A percentile compares a stretch with the other conserved stretches of the same genome.
Evolutionary conservation across 2,888 invertebrate species (phyloP).

Genomic region (Amphimallon solstitiale): DNA sequence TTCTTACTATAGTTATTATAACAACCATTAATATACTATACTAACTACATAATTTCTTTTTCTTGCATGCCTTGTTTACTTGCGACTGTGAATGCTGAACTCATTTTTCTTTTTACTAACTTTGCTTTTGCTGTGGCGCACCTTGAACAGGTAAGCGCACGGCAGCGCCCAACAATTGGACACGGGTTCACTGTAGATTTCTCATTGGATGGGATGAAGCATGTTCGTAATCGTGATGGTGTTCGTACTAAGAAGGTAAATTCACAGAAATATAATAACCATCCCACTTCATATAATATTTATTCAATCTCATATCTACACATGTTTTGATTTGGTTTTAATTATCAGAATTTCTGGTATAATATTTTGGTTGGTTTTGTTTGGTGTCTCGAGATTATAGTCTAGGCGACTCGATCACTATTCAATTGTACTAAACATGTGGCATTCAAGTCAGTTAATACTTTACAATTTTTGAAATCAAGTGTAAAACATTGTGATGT

Average conservation of each 20-base stretch:
- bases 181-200: slow-evolving; percentile 65
- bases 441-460: too few relatives aligned
- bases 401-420: too few relatives aligned
- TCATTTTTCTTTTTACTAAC: slow-evolving; percentile 53
- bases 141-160: slow-evolving; percentile 63
- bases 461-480: too few relatives aligned
- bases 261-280: slow-evolving; percentile 1
- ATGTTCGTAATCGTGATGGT: slow-evolving; percentile 62
- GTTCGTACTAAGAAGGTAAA: slow-evolving; percentile 61
- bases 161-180: slow-evolving; percentile 62
- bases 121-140: slow-evolving; percentile 59
- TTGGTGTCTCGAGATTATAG: too few relatives aligned
- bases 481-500: too few relatives aligned
- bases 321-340: too few relatives aligned
- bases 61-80: slow-evolving; percentile 19
- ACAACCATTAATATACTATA: slow-evolving; percentile 22
- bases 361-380: too few relatives aligned
- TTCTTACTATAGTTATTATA: too few relatives aligned
- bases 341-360: not conserved
- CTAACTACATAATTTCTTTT: slow-evolving; percentile 37
- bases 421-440: too few relatives aligned
- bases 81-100: slow-evolving; percentile 33
- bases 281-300: not conserved
- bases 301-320: not conserved
- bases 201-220: slow-evolving; percentile 64